These are phyloP conservation scores for Microcebus griseorufus DNA, from an alignment of 2,113 vertebrate species.

Conservation along the genomic window DNA sequence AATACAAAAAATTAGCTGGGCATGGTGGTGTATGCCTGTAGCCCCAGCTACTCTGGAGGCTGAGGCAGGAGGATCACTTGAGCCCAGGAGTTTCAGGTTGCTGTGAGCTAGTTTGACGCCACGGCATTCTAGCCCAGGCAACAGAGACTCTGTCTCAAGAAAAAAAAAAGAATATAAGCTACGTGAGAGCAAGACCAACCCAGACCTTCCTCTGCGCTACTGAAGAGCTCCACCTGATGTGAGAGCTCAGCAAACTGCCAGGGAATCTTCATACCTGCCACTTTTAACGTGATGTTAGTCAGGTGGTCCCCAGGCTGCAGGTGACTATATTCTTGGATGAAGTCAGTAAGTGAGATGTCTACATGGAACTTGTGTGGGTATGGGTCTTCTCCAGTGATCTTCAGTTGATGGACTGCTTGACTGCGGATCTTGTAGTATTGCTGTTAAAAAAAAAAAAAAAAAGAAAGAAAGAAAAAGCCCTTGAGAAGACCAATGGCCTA, in stretches of 20 bases:
- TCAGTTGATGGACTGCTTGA: constrained; percentile 93
- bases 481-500: neutral
- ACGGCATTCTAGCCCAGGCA: too few species aligned
- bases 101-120: too few species aligned
- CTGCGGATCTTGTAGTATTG: constrained; percentile 99
- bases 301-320: constrained; percentile 95
- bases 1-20: too few species aligned
- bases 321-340: constrained; percentile 92
- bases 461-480: neutral
- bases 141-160: too few species aligned
- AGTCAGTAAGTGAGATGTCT: constrained; percentile 93
- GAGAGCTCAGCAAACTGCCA: neutral
- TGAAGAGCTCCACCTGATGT: too few species aligned
- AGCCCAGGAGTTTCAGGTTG: too few species aligned
- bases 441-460: constrained; percentile 80
- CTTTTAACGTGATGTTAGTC: constrained; percentile 86
- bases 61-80: too few species aligned
- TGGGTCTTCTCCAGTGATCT: constrained; percentile 92
- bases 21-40: too few species aligned
- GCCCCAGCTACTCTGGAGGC: too few species aligned
- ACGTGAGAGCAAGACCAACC: neutral
- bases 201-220: neutral
- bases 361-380: constrained; percentile 98
- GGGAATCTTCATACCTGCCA: constrained; percentile 89
- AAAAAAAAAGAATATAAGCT: neutral